A percentile compares a stretch with the other conserved stretches of the same genome.
These are phyloP conservation scores for Sepiola atlantica DNA, from an alignment of 2,888 invertebrate genomes.

Conservation along the genomic window DNA sequence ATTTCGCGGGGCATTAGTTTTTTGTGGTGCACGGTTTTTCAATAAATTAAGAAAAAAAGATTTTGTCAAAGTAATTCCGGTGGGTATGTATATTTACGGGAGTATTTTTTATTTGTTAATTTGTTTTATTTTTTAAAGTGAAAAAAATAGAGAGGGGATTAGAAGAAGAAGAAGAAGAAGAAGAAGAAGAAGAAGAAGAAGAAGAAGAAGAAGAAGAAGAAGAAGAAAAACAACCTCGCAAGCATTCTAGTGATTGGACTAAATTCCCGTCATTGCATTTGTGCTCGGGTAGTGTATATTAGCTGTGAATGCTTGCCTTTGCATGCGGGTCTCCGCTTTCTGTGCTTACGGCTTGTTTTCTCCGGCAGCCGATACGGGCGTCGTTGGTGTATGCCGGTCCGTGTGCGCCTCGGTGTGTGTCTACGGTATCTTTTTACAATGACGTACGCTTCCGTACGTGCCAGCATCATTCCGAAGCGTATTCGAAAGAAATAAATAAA, in stretches of 20 bases:
- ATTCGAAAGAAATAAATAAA: neutral
- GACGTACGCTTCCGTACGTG: slow-evolving; percentile 32
- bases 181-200: too few relatives aligned
- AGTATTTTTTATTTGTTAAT: too few relatives aligned
- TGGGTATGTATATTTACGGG: too few relatives aligned
- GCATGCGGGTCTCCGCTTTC: neutral
- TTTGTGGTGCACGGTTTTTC: too few relatives aligned
- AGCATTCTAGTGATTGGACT: neutral
- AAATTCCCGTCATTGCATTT: neutral
- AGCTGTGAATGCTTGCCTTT: neutral
- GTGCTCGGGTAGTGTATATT: neutral
- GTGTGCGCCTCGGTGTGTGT: neutral
- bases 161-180: too few relatives aligned
- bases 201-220: too few relatives aligned
- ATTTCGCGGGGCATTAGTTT: too few relatives aligned
- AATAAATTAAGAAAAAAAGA: too few relatives aligned
- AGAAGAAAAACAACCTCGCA: too few relatives aligned
- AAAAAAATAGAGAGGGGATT: too few relatives aligned
- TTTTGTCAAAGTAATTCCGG: too few relatives aligned
- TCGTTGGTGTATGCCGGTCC: neutral
- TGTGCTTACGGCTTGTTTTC: neutral
- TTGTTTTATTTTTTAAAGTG: too few relatives aligned
- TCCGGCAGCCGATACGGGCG: slow-evolving; percentile 32
- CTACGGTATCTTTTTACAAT: neutral
- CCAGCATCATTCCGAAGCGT: neutral